phyloP scores from a whole-genome alignment of 2,888 invertebrate species.

The Synanthedon vespiformis region DNA sequence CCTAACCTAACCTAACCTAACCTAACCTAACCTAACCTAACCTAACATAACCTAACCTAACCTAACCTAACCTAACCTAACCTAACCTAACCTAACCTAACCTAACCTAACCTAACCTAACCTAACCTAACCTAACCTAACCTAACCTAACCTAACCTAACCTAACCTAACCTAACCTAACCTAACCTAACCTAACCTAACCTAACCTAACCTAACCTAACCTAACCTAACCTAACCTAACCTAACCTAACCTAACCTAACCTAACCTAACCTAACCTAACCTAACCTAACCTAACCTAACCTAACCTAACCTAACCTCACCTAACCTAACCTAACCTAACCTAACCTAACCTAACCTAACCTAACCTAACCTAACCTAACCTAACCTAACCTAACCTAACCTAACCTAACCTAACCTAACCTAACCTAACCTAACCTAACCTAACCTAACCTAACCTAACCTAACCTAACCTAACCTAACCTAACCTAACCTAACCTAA shows the following conservation, averaged over 20 bases:
- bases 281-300: constrained; percentile 1
- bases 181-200: background rate
- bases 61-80: background rate
- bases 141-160: background rate
- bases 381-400: constrained; percentile 14
- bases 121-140: background rate
- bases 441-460: constrained; percentile 11
- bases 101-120: background rate
- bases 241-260: background rate
- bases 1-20: background rate
- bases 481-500: constrained; percentile 10
- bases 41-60: no score
- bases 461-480: constrained; percentile 12
- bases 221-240: background rate
- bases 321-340: constrained; percentile 4
- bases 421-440: constrained; percentile 12
- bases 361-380: constrained; percentile 13
- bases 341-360: constrained; percentile 12
- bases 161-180: background rate
- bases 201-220: background rate
- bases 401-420: constrained; percentile 15
- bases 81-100: background rate
- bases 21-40: background rate
- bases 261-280: constrained; percentile 1
- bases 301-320: constrained; percentile 1